Evolutionary conservation across 2,888 invertebrate genomes (phyloP).

Genomic region (Acleris cristana): DNA sequence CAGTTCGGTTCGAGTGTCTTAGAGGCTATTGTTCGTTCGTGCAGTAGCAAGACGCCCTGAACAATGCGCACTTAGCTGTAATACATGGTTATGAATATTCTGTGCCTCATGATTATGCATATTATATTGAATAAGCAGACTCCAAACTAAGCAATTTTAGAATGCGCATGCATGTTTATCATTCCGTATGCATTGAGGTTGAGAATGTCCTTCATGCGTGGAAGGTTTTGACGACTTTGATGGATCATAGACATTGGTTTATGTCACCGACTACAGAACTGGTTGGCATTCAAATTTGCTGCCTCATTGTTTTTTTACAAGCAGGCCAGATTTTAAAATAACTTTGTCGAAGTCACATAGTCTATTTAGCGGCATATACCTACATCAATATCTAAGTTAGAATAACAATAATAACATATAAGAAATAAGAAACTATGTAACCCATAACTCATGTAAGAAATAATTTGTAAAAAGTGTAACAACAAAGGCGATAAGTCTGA

Average conservation of each 20-base stretch:
- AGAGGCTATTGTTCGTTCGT: constrained; percentile 47
- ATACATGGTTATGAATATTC: constrained; percentile 56
- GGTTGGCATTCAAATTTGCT: constrained; percentile 1
- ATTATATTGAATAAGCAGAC: constrained; percentile 45
- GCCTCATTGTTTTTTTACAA: not conserved
- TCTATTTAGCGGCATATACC: no score
- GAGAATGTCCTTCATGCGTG: constrained; percentile 42
- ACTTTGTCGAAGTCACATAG: no score
- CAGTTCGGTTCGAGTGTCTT: constrained; percentile 36
- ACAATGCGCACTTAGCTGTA: constrained; percentile 51
- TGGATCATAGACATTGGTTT: constrained; percentile 59
- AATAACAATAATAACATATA: no score
- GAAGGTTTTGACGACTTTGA: constrained; percentile 62
- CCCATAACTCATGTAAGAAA: no score
- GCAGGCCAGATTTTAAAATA: no score
- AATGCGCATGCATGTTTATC: constrained; percentile 24
- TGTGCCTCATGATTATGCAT: constrained; percentile 47
- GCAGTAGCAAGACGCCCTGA: constrained; percentile 38
- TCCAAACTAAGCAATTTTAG: constrained; percentile 47
- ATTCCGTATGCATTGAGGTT: constrained; percentile 20
- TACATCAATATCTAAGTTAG: no score
- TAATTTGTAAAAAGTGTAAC: no score
- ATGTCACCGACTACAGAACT: constrained; percentile 36
- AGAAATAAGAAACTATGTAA: no score
- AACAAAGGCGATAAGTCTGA: no score